Conservation (phyloP, 2,797 vertebrate genomes). For the Mormyrus hasselquistii region DNA sequence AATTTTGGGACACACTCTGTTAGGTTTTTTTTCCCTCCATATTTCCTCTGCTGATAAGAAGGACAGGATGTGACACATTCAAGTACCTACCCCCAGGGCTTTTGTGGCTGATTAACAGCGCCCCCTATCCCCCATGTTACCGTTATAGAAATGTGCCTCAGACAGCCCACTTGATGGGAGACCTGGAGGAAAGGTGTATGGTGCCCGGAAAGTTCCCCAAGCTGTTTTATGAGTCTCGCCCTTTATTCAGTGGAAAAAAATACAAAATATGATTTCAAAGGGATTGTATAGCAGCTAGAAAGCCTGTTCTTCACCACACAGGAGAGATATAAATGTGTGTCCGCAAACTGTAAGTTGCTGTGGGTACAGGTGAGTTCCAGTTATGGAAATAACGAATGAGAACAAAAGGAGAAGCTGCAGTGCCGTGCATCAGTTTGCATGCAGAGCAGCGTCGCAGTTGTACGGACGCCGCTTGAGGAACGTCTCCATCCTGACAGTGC, state of each 20-base stretch:
- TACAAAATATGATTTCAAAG: background rate
- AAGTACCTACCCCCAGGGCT: background rate
- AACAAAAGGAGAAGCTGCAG: background rate
- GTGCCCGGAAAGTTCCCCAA: background rate
- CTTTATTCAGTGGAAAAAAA: background rate
- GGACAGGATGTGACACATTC: background rate
- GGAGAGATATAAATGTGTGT: background rate
- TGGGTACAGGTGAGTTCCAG: constrained; percentile 7
- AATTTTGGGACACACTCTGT: constrained; percentile 14
- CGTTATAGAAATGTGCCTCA: background rate
- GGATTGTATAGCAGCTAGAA: background rate
- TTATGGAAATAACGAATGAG: background rate
- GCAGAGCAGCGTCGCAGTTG: too few species aligned
- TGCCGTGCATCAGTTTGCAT: background rate
- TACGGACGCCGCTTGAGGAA: background rate
- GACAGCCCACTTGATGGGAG: background rate
- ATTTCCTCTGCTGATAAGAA: background rate
- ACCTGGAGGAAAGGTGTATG: background rate
- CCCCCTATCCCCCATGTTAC: background rate
- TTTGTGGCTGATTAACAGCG: background rate
- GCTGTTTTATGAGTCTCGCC: background rate
- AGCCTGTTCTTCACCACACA: background rate
- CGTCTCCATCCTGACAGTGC: background rate
- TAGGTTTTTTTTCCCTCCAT: background rate
- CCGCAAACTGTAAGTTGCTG: background rate